Evolutionary conservation across 2,888 invertebrate species (phyloP), one percentile per base, ranked within the genome.

Genomic region (Tachina grossa): DNA sequence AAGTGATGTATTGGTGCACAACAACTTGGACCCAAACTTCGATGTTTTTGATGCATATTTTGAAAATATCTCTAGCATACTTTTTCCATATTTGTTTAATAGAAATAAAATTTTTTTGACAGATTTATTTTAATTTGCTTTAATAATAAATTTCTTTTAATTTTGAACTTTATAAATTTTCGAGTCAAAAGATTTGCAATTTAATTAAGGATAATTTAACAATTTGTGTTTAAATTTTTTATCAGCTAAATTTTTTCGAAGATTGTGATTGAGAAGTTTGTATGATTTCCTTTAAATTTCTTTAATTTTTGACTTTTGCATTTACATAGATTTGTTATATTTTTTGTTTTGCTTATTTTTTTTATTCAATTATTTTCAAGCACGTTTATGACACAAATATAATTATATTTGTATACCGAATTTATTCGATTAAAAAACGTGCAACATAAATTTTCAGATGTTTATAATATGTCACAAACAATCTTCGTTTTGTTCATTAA

Each of bases 41-140:
- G 47, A 53, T 22, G 78, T 68, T 83, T 85, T 19, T 74, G 57
- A 75, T 79, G 83, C 85, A 85, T 85, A 61, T n/a, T 74, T 65
- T 11, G 9, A 2, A 65, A 49, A 9, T 14, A 41, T 22, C 31
- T 57, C 9, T 53, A 72, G 22, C 39, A 74, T 57, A 59, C 41
- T 59, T 61, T 22, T 59, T 61, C 16, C 72, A 72, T 65, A 11
- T 55, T 79, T 47, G 19, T 57, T 45, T 8, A n/a, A 6, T 16
- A 13, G 8, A 13, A n/a, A 43, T 13, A 13, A 49, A 9, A 22
- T 51, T 51, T 41, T 68, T 13, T 19, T 6, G 11, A 41, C 53
- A 10, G 47, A 16, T 16, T 13, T 75, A 2, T 16, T 16, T 19
- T 19, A 9, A 43, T 16, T 55, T 43, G 2, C 1, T 69, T 65